phyloP scores from a whole-genome alignment of 2,888 invertebrate species.

The Sphecodes monilicornis region DNA sequence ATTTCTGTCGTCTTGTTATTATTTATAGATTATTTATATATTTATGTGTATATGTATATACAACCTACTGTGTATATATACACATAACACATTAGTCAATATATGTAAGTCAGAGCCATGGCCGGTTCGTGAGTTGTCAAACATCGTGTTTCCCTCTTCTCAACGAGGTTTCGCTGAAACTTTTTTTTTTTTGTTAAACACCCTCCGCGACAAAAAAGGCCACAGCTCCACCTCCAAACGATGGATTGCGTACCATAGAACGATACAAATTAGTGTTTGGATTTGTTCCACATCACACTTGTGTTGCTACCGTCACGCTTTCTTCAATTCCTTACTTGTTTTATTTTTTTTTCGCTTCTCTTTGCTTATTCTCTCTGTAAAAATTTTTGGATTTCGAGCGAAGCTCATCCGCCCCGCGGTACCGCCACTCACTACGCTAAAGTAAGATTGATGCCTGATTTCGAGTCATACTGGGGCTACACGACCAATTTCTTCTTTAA shows the following conservation, averaged over 20 bases:
- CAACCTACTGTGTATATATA: constrained; percentile 54
- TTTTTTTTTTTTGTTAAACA: background rate
- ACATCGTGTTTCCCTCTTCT: background rate
- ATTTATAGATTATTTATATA: constrained; percentile 74
- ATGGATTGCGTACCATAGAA: constrained; percentile 69
- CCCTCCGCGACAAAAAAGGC: background rate
- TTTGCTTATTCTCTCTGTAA: constrained; percentile 26
- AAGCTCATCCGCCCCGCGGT: constrained; percentile 5
- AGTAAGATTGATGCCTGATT: background rate
- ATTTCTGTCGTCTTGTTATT: constrained; percentile 38
- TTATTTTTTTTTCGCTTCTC: background rate
- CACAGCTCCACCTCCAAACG: constrained; percentile 53
- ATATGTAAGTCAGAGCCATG: constrained; percentile 75
- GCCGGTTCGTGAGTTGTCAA: constrained; percentile 70
- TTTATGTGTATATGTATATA: constrained; percentile 73
- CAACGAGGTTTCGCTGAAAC: background rate
- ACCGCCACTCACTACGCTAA: constrained; percentile 30
- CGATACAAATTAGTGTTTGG: constrained; percentile 71
- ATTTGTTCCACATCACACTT: constrained; percentile 40
- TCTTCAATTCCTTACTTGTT: constrained; percentile 59
- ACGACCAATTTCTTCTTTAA: background rate
- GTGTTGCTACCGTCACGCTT: constrained; percentile 55
- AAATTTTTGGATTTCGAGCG: constrained; percentile 45
- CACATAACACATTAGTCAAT: constrained; percentile 77
- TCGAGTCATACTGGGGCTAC: background rate